Conservation (phyloP, 2,888 invertebrate genomes). For the Drosophila pseudotakahashii region DNA sequence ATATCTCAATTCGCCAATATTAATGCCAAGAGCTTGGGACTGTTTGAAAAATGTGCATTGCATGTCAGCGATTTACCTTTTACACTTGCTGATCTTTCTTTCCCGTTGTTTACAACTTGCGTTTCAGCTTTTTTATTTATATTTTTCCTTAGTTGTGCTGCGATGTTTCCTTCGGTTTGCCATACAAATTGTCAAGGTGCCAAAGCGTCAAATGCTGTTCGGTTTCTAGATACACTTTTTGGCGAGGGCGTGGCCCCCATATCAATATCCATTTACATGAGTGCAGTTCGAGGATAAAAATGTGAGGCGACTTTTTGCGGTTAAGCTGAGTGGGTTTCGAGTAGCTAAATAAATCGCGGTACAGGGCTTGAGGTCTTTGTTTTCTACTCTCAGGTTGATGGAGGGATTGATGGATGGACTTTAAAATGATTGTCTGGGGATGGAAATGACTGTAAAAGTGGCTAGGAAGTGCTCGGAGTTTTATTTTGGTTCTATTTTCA, state of each 20-base stretch:
- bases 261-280: slow-evolving; percentile 72
- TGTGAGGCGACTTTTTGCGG: slow-evolving; percentile 39
- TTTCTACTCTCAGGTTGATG: slow-evolving; percentile 17
- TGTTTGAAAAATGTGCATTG: slow-evolving; percentile 72
- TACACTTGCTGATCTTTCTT: slow-evolving; percentile 11
- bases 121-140: slow-evolving; percentile 1
- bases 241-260: slow-evolving; percentile 39
- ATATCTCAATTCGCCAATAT: slow-evolving; percentile 45
- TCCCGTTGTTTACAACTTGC: slow-evolving; percentile 22
- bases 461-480: background rate
- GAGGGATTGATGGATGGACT: slow-evolving; percentile 31
- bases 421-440: slow-evolving; percentile 19
- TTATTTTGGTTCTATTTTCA: background rate
- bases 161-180: slow-evolving; percentile 55
- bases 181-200: slow-evolving; percentile 76
- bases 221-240: slow-evolving; percentile 38
- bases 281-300: slow-evolving; percentile 39
- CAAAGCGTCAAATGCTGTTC: slow-evolving; percentile 67
- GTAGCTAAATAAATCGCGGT: slow-evolving; percentile 41
- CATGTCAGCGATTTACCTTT: slow-evolving; percentile 72
- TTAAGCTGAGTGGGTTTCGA: slow-evolving; percentile 43
- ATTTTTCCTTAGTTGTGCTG: slow-evolving; percentile 14
- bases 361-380: slow-evolving; percentile 24
- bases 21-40: slow-evolving; percentile 64
- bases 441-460: slow-evolving; percentile 23